These are phyloP conservation scores for Neomorphus geoffroyi DNA, from an alignment of 2,797 vertebrate genomes.

Conservation along the genomic window DNA sequence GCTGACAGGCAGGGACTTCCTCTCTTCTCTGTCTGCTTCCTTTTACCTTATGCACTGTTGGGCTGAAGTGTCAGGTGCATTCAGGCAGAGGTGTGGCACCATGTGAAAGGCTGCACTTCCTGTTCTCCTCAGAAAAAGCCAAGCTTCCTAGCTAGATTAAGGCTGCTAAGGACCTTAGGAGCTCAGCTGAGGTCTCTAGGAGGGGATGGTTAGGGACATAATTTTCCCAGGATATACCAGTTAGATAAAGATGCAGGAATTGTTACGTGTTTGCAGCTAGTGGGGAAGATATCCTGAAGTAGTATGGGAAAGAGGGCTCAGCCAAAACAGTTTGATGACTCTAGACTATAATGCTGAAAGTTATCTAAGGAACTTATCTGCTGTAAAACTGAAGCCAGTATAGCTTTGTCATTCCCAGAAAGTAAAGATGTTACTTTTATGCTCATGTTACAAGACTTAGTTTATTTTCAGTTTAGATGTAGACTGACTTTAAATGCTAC, in stretches of 20 bases:
- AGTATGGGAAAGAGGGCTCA: background rate
- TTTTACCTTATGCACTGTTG: background rate
- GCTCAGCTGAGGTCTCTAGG: background rate
- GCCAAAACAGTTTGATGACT: background rate
- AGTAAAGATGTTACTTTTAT: background rate
- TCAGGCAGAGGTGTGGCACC: background rate
- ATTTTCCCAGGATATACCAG: background rate
- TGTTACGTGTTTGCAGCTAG: background rate
- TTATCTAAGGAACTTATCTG: background rate
- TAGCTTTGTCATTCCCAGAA: background rate
- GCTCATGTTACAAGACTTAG: background rate
- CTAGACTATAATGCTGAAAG: background rate
- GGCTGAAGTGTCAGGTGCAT: background rate
- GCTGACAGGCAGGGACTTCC: background rate
- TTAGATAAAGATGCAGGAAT: background rate
- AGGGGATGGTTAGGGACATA: background rate
- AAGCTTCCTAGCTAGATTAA: background rate
- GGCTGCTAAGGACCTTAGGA: background rate
- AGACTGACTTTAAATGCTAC: background rate
- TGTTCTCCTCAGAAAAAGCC: background rate
- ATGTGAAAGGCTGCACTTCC: background rate
- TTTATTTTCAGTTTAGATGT: background rate
- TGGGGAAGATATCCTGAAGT: background rate
- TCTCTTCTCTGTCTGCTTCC: background rate
- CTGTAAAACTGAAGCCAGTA: background rate